Evolutionary conservation across 2,113 vertebrate species (phyloP).

Genomic region (Dissostichus mawsoni): DNA sequence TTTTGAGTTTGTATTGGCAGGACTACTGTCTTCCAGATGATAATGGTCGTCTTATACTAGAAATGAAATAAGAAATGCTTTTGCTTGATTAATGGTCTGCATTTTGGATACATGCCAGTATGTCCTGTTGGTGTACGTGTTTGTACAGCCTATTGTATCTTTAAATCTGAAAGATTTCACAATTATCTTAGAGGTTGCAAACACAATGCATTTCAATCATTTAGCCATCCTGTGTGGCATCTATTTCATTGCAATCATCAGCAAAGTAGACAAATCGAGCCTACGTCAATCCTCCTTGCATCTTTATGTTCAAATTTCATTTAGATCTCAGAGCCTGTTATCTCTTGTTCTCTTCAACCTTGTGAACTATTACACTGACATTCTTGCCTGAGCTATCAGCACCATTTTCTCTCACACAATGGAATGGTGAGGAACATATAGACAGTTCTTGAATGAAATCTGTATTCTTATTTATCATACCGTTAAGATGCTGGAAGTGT

Average conservation of each 20-base stretch:
- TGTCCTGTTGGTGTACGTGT: neutral
- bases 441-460: neutral
- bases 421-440: neutral
- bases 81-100: neutral
- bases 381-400: conserved; percentile 12
- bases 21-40: neutral
- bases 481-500: neutral
- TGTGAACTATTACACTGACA: neutral
- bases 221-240: conserved; percentile 4
- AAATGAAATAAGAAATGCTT: neutral
- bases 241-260: neutral
- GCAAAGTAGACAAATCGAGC: neutral
- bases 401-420: neutral
- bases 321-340: conserved; percentile 14
- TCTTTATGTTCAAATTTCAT: conserved; percentile 15
- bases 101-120: neutral
- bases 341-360: conserved; percentile 18
- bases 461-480: neutral
- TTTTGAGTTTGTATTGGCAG: conserved; percentile 3
- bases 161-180: neutral
- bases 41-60: neutral
- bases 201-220: conserved; percentile 15
- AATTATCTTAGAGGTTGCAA: neutral
- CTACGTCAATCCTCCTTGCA: neutral
- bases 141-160: neutral